Percentiles rank a stretch among this genome's conserved stretches.
phyloP scores from a whole-genome alignment of 64 coral and sea anemone species.

The Stichodactyla mertensii region DNA sequence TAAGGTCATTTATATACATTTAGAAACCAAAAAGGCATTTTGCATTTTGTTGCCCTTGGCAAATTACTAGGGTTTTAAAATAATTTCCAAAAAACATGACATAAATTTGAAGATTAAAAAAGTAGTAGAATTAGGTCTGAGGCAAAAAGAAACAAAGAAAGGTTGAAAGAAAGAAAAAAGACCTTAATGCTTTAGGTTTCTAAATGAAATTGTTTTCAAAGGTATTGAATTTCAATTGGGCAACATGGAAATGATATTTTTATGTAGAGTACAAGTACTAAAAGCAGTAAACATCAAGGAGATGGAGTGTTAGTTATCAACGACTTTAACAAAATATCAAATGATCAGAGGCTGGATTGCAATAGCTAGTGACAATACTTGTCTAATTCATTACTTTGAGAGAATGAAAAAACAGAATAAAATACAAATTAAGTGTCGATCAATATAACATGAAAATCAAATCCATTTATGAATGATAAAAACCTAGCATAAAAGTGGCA shows the following conservation, averaged over 20 bases:
- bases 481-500: not conserved
- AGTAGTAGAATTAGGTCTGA: too few relatives aligned
- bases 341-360: not conserved
- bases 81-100: not conserved
- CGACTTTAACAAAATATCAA: not conserved
- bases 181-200: not conserved
- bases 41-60: constrained; percentile 13
- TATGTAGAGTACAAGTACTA: not conserved
- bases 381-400: not conserved
- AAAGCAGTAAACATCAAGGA: not conserved
- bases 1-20: not conserved
- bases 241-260: not conserved
- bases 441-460: constrained; percentile 16
- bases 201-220: not conserved
- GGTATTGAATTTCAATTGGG: not conserved
- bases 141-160: too few relatives aligned
- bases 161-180: not conserved
- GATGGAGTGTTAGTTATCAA: not conserved
- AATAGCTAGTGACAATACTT: not conserved
- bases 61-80: not conserved
- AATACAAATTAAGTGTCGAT: not conserved
- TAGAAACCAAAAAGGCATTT: not conserved
- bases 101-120: too few relatives aligned
- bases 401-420: not conserved
- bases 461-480: not conserved